Percentiles rank a stretch among this genome's conserved stretches.
Conservation (phyloP, 1,140 invertebrate species). For the Diorhabda carinulata region DNA sequence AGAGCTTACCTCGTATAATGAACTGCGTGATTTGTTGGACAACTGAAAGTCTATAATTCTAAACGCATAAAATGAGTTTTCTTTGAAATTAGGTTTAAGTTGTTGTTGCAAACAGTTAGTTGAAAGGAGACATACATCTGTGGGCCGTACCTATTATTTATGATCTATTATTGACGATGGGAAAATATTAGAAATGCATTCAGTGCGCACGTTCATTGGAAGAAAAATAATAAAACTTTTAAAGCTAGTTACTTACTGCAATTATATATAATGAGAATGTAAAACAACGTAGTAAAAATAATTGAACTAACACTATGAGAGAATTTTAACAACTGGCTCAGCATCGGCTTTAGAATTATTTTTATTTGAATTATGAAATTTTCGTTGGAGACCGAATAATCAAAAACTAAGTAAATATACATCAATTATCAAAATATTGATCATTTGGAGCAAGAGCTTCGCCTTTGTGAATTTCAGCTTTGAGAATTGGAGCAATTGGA, state of each 20-base stretch:
- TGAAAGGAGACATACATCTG: background rate
- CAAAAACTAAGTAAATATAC: too few relatives aligned
- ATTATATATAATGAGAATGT: conserved; percentile 3
- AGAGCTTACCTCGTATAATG: too few relatives aligned
- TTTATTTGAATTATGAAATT: background rate
- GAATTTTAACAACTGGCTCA: background rate
- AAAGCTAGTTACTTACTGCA: background rate
- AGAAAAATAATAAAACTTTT: background rate
- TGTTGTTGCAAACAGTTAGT: background rate
- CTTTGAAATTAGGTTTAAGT: background rate
- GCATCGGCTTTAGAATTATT: background rate
- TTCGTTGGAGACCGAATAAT: too few relatives aligned
- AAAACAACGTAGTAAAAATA: conserved; percentile 3
- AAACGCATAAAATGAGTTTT: too few relatives aligned
- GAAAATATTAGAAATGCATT: conserved; percentile 3
- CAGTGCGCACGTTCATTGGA: background rate
- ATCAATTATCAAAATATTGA: too few relatives aligned
- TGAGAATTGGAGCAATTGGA: too few relatives aligned
- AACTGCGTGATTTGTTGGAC: too few relatives aligned
- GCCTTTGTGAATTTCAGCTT: too few relatives aligned
- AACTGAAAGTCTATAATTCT: too few relatives aligned
- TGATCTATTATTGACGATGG: background rate
- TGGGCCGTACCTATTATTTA: conserved; percentile 2
- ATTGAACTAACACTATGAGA: background rate
- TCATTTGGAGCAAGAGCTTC: too few relatives aligned